A percentile compares a stretch with the other conserved stretches of the same genome.
phyloP scores from a whole-genome alignment of 2,797 vertebrate species.

The Brotula barbata region DNA sequence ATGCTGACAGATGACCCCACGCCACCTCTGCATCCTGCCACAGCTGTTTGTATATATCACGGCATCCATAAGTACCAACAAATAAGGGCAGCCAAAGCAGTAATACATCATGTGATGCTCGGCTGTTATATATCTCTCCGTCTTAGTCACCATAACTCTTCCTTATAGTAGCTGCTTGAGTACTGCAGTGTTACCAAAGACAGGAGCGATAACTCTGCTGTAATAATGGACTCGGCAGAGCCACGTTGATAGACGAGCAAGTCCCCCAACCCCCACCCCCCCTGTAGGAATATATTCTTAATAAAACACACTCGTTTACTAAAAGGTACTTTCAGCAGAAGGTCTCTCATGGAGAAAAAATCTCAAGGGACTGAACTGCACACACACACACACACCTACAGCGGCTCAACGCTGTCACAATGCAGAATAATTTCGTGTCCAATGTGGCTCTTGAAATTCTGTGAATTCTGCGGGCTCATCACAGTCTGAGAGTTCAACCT shows the following conservation, averaged over 20 bases:
- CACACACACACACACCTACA: constrained; percentile 10
- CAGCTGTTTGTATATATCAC: constrained; percentile 68
- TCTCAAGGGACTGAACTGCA: constrained; percentile 27
- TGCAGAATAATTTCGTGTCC: constrained; percentile 33
- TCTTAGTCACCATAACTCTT: constrained; percentile 73
- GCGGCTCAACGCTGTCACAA: constrained; percentile 25
- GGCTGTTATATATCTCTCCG: constrained; percentile 72
- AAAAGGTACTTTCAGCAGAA: constrained; percentile 37
- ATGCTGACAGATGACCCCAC: constrained; percentile 50
- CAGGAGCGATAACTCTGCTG: constrained; percentile 74
- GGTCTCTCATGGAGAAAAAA: constrained; percentile 31
- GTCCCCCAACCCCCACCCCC: constrained; percentile 20
- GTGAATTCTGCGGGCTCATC: too few species aligned
- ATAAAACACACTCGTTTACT: constrained; percentile 66
- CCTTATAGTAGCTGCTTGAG: constrained; percentile 75
- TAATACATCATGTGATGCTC: constrained; percentile 74
- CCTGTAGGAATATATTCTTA: constrained; percentile 66
- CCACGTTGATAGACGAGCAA: constrained; percentile 67
- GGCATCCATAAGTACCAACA: constrained; percentile 67
- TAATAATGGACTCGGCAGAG: constrained; percentile 74
- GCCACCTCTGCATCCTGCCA: constrained; percentile 49
- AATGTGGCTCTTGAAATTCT: background rate
- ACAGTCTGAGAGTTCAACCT: constrained; percentile 13
- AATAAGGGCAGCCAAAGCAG: constrained; percentile 68
- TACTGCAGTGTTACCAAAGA: constrained; percentile 70